Evolutionary conservation across 2,113 vertebrate genomes (phyloP), one percentile per base, ranked within the genome.

Genomic region (Cheilinus undulatus): DNA sequence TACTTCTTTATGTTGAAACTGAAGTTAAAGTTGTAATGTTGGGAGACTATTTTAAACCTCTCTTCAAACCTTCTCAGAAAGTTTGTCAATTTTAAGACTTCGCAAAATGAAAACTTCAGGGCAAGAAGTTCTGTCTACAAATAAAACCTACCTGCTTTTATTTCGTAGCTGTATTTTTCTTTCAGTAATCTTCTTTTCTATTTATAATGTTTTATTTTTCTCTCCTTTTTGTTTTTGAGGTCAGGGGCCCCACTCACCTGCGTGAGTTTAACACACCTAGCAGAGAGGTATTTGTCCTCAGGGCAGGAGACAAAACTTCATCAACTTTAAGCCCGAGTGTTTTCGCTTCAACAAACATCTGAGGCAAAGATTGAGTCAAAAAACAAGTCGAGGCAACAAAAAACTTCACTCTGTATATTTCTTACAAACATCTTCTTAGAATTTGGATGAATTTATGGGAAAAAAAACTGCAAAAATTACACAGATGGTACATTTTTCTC

Each of bases 211-310:
- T 62, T 7, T 54, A 4, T 69, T 34, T 61, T 58, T 68, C 26
- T 34, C 19, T 67, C 22, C n/a, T 3, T 36, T 38, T 51, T 65
- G 49, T 13, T 26, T 19, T 19, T 6, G 12, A 52, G 30, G 26
- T 71, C 65, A 66, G 64, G 28, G 59, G 26, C 48, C 63, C 48
- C 3, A 6, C 4, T 45, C 23, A 15, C 63, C 10, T 36, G 24
- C 14, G 19, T 11, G 20, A 46, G 23, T n/a, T 38, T 61, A 51
- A 67, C 24, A 78, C 66, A 54, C 14, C 62, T 49, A 13, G 8
- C 49, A n/a, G 30, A 58, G 17, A 80, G 62, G 73, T 67, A 80
- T 83, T 62, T 73, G 58, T 9, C 73, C 53, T 70, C 13, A 13
- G 69, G 81, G 38, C 12, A 50, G 28, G 19, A 76, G 3, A 27